phyloP scores from a whole-genome alignment of 2,113 vertebrate genomes.

The Pangasianodon gigas region DNA sequence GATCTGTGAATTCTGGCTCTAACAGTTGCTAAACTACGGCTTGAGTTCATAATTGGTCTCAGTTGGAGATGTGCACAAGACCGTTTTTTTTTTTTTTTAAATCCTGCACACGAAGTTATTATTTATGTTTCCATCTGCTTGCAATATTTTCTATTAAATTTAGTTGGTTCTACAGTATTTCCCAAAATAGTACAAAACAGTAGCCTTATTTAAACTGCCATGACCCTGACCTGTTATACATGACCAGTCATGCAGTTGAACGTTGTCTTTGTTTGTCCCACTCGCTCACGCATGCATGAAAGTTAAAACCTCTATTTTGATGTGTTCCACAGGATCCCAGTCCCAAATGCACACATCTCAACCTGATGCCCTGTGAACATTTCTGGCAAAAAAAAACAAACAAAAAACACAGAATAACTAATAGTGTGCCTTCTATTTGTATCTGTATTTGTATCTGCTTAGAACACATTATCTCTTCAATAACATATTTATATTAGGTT shows the following conservation, averaged over 20 bases:
- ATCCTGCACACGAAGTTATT: too few relatives aligned
- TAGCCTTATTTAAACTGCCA: too few relatives aligned
- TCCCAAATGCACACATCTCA: too few relatives aligned
- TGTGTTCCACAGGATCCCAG: neutral
- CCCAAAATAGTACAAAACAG: too few relatives aligned
- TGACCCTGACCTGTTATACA: neutral
- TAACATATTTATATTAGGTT: neutral
- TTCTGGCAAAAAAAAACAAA: neutral
- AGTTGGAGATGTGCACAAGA: too few relatives aligned
- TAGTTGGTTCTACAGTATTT: too few relatives aligned
- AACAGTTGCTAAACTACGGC: neutral
- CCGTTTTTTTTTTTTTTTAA: too few relatives aligned
- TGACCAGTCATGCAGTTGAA: neutral
- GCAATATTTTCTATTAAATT: too few relatives aligned
- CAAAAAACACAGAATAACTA: too few relatives aligned
- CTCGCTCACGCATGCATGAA: neutral
- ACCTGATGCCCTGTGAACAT: neutral
- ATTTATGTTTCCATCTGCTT: too few relatives aligned
- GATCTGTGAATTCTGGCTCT: neutral
- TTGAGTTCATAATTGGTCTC: too few relatives aligned
- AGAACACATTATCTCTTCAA: neutral
- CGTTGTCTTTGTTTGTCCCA: neutral
- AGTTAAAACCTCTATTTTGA: neutral
- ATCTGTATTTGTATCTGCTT: neutral
- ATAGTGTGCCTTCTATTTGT: too few relatives aligned